Conservation (phyloP, 2,888 invertebrate genomes). For the Melieria picta region DNA sequence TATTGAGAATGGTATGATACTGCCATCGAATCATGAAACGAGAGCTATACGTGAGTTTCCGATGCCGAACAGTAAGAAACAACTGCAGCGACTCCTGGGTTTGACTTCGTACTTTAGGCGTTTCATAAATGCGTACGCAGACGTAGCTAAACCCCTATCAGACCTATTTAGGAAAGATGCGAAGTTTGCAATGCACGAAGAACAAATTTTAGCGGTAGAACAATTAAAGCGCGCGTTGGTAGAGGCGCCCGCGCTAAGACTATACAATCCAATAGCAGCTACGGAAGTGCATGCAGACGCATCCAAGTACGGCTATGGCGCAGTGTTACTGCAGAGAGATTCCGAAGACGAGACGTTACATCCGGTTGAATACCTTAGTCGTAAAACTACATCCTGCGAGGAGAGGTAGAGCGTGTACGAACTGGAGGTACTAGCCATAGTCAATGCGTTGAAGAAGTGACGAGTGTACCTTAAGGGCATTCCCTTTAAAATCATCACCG, state of each 20-base stretch:
- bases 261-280: slow-evolving; percentile 37
- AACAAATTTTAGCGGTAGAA: slow-evolving; percentile 34
- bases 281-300: no score
- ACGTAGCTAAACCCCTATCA: slow-evolving; percentile 33
- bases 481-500: no score
- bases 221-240: slow-evolving; percentile 37
- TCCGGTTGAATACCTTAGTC: no score
- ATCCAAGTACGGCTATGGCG: no score
- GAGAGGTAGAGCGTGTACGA: no score
- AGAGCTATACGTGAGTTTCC: slow-evolving; percentile 37
- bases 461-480: no score
- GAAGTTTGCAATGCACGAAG: slow-evolving; percentile 36
- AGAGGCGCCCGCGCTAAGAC: slow-evolving; percentile 35
- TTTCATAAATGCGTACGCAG: slow-evolving; percentile 32
- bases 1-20: slow-evolving; percentile 37
- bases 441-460: no score
- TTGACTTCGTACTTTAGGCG: slow-evolving; percentile 41
- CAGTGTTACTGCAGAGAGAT: no score
- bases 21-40: slow-evolving; percentile 32
- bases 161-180: slow-evolving; percentile 41
- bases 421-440: no score
- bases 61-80: slow-evolving; percentile 27
- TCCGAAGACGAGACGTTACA: no score
- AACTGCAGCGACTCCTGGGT: slow-evolving; percentile 38
- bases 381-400: no score